These are phyloP conservation scores for Netelia virgata DNA, from an alignment of 2,888 invertebrate species.

Conservation along the genomic window DNA sequence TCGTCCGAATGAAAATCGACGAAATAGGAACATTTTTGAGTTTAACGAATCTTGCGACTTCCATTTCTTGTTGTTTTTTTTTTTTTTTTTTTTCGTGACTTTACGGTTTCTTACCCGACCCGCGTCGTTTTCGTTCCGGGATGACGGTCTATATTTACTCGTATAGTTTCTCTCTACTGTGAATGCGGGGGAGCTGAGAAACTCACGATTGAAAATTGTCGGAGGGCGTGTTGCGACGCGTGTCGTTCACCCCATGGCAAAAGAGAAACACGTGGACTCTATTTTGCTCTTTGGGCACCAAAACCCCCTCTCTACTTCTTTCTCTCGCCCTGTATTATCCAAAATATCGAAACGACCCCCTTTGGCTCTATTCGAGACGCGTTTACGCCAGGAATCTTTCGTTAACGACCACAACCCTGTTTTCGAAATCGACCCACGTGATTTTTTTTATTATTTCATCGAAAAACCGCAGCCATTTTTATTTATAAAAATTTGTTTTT, in stretches of 20 bases:
- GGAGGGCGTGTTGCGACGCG: slow-evolving; percentile 62
- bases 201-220: slow-evolving; percentile 29
- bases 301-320: background rate
- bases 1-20: too few relatives aligned
- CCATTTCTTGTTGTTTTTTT: too few relatives aligned
- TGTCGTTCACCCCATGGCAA: slow-evolving; percentile 70
- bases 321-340: slow-evolving; percentile 24
- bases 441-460: too few relatives aligned
- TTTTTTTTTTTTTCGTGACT: slow-evolving; percentile 40
- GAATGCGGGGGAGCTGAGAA: slow-evolving; percentile 37
- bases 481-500: too few relatives aligned
- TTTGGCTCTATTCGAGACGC: slow-evolving; percentile 10
- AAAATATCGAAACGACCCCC: slow-evolving; percentile 39
- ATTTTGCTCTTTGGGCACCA: slow-evolving; percentile 1
- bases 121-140: slow-evolving; percentile 59
- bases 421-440: slow-evolving; percentile 50
- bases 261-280: slow-evolving; percentile 56
- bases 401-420: slow-evolving; percentile 35
- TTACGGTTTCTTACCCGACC: slow-evolving; percentile 40
- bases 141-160: slow-evolving; percentile 75
- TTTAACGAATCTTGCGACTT: too few relatives aligned
- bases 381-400: slow-evolving; percentile 35
- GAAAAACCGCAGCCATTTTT: too few relatives aligned
- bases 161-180: slow-evolving; percentile 24
- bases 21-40: too few relatives aligned